Evolutionary conservation across 2,797 vertebrate species (phyloP), one percentile per base, ranked within the genome.

Genomic region (Sebastes matsubarae): DNA sequence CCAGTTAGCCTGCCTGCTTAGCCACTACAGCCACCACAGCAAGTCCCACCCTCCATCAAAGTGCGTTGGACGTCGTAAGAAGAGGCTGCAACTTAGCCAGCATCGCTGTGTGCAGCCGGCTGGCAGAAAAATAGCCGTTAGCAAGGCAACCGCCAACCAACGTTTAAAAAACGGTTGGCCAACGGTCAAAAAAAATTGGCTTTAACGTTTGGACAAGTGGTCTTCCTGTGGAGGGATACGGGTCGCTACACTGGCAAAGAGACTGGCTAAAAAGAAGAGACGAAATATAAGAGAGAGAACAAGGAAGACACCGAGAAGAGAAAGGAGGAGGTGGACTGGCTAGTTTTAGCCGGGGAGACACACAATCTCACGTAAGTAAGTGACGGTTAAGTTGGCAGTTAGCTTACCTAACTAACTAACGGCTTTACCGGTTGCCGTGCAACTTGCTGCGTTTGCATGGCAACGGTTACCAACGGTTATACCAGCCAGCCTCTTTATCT

Each of bases 331-430:
- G 94, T 42, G 82, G 89, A 91, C 93, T 90, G 94, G 94, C 93
- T 92, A 68, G 75, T 90, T 86, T 83, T 18, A 91, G 93, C 94
- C 92, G 93, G 92, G 86, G 89, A 90, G 84, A 90, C 84, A 27
- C 84, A 27, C 76, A 91, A 87, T 83, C 79, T 79, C 89, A 93
- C 83, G 94, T 95, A 94, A 94, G 94, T 94, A 72, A 75, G 84
- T 77, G 81, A 58, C 57, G 69, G 58, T 65, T 36, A 54, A 42
- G 60, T 36, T 50, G 69, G 38, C 38, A 69, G 61, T 61, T 82
- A 76, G 72, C 55, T 79, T 66, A 38, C 42, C 70, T 13, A 77
- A 67, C 16, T 46, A 18, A 18, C 42, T 46, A 46, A 46, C 42
- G 73, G 27, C 82, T 80, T 89, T 79, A 89, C 60, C 63, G 50